Base-by-base conservation (phyloP, 2,113 vertebrate species). In the Natator depressus region DNA sequence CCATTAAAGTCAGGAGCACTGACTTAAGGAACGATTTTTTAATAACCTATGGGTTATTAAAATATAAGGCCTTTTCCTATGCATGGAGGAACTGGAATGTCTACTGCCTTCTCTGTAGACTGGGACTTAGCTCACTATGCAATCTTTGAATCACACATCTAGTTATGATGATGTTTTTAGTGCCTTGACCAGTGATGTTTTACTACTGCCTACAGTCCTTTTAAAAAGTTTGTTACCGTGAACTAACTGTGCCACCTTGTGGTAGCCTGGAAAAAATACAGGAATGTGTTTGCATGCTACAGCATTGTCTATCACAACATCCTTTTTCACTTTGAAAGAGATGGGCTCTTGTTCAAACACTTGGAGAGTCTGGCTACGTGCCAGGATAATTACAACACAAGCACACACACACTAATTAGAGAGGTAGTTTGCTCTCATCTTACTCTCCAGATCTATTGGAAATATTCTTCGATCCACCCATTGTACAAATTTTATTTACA, bases 201-300 rank as follows among this genome's bases (percentile, higher is more conserved):
- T 51, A 38, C 12, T 42, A 47, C 38, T 62, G 3, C 35, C 27
- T 9, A 82, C 31, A 55, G 17, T 8, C 0, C 3, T 25, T 5
- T 1, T 6, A 5, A 65, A 25, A 3, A 0, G 6, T 17, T 84
- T 17, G 17, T 29, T 81, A 81, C 1, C 1, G 2, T 81, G 96
- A 94, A 1, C 62, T 95, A 47, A n/a, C 47, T 93, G 55, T 95
- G 97, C 97, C 97, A 95, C 86, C 97, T 2, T 29, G 97, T 90
- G 97, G 94, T 57, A 47, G 16, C 0, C 62, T 5, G 31, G 0
- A 1, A 57, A 72, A 90, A 94, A 13, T 42, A 89, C 93, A 46
- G 57, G 47, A 75, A 53, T 0, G n/a, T 24, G 12, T 24, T n/a
- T 13, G 65, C 16, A 20, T 5, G 8, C 19, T 22, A 51, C 19